Evolutionary conservation across 2,113 vertebrate species (phyloP).

Genomic region (Ancistrus triradiatus): DNA sequence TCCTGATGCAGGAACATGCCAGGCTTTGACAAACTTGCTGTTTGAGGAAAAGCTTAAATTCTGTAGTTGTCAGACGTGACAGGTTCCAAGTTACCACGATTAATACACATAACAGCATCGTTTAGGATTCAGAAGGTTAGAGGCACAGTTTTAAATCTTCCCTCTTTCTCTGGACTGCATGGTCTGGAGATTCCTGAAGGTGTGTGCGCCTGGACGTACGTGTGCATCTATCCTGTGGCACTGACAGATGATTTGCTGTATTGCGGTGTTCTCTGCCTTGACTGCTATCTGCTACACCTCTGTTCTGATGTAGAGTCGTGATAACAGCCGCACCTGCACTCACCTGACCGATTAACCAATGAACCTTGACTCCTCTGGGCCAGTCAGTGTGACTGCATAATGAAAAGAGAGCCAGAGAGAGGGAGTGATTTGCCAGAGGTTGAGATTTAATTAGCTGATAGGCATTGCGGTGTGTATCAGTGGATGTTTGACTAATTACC

Average conservation of each 20-base stretch:
- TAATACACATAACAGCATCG: too few species aligned
- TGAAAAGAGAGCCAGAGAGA: constrained; percentile 34
- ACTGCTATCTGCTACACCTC: constrained; percentile 48
- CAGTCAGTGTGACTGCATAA: constrained; percentile 65
- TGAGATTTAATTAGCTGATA: constrained; percentile 53
- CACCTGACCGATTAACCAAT: constrained; percentile 68
- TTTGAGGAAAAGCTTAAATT: too few species aligned
- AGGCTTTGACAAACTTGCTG: too few species aligned
- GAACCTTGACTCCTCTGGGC: constrained; percentile 51
- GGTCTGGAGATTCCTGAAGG: too few species aligned
- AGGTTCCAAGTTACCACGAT: too few species aligned
- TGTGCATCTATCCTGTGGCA: constrained; percentile 49
- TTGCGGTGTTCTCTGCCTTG: too few species aligned
- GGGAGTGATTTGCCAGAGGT: constrained; percentile 17
- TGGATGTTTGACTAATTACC: constrained; percentile 36
- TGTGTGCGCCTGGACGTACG: background rate
- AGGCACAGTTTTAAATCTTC: background rate
- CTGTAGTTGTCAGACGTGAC: too few species aligned
- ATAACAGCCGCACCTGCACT: constrained; percentile 53
- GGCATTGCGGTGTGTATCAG: constrained; percentile 27
- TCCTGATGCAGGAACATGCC: background rate
- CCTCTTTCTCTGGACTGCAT: background rate
- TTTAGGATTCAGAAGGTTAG: background rate
- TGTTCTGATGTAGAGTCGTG: constrained; percentile 46
- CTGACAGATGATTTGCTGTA: too few species aligned